Percentiles rank a stretch among this genome's conserved stretches.
Evolutionary conservation across 2,113 vertebrate genomes (phyloP).

Genomic region (Oryzias melastigma): DNA sequence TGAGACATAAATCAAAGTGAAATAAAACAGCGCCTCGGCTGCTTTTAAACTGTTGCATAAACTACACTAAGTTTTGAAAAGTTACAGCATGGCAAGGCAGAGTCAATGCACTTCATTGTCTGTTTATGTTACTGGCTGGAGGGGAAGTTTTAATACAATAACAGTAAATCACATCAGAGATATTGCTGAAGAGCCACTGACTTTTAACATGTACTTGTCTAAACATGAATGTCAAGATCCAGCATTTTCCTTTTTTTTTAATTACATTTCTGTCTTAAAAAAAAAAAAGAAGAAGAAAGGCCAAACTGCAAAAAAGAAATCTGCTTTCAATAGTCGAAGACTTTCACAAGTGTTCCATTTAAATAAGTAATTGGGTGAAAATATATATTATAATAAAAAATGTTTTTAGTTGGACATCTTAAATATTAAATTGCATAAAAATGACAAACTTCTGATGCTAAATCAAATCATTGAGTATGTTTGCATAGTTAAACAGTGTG

Average conservation of each 20-base stretch:
- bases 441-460: too few species aligned
- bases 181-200: constrained; percentile 17
- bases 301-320: constrained; percentile 1
- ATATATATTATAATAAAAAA: too few species aligned
- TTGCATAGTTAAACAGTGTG: too few species aligned
- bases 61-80: constrained; percentile 23
- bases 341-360: not conserved
- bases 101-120: constrained; percentile 18
- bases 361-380: not conserved
- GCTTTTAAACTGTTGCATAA: not conserved
- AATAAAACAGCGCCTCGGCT: constrained; percentile 34
- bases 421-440: too few species aligned
- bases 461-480: too few species aligned
- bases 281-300: too few species aligned
- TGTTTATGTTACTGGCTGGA: constrained; percentile 30
- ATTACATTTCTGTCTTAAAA: too few species aligned
- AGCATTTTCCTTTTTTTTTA: too few species aligned
- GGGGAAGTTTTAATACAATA: constrained; percentile 37
- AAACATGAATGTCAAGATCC: constrained; percentile 30
- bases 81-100: constrained; percentile 11
- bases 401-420: too few species aligned
- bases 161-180: constrained; percentile 32
- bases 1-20: constrained; percentile 37
- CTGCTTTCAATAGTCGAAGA: not conserved
- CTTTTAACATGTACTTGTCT: constrained; percentile 30